A percentile compares a stretch with the other conserved stretches of the same genome.
These are phyloP conservation scores for Elmis aenea DNA, from an alignment of 2,888 invertebrate genomes.

Conservation along the genomic window DNA sequence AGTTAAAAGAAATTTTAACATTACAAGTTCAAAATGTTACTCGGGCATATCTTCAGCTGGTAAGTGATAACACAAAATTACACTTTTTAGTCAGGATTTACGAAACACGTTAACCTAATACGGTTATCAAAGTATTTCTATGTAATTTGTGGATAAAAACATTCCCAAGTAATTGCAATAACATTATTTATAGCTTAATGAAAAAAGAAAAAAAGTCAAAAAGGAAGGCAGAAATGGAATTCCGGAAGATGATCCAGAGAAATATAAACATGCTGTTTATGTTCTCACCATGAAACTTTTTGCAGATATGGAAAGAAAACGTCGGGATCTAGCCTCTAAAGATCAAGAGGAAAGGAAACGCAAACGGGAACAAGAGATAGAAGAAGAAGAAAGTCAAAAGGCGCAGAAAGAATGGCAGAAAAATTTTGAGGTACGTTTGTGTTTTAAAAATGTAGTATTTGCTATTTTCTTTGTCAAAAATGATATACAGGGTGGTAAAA, in stretches of 20 bases:
- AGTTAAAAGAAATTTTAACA: background rate
- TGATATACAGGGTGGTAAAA: too few species aligned
- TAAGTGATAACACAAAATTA: too few species aligned
- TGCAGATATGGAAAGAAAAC: slow-evolving; percentile 93
- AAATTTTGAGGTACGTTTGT: slow-evolving; percentile 80
- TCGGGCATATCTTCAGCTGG: too few species aligned
- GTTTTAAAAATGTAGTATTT: background rate
- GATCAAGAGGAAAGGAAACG: slow-evolving; percentile 92
- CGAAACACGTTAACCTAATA: too few species aligned
- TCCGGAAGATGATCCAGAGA: slow-evolving; percentile 81
- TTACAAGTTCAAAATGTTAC: too few species aligned
- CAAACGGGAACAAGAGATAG: slow-evolving; percentile 89
- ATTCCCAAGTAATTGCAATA: too few species aligned
- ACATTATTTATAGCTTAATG: slow-evolving; percentile 64
- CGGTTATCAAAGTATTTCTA: too few species aligned
- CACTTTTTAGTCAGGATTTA: too few species aligned
- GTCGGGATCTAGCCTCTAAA: slow-evolving; percentile 79
- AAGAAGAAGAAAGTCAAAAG: slow-evolving; percentile 84
- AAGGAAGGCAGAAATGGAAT: slow-evolving; percentile 84
- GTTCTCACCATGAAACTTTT: slow-evolving; percentile 97
- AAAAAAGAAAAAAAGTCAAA: slow-evolving; percentile 89
- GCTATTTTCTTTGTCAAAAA: background rate
- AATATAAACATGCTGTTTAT: slow-evolving; percentile 89
- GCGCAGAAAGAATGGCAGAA: slow-evolving; percentile 96
- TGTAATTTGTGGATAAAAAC: too few species aligned